These are phyloP conservation scores for Dromaius novaehollandiae DNA, from an alignment of 2,113 vertebrate genomes.

Conservation along the genomic window DNA sequence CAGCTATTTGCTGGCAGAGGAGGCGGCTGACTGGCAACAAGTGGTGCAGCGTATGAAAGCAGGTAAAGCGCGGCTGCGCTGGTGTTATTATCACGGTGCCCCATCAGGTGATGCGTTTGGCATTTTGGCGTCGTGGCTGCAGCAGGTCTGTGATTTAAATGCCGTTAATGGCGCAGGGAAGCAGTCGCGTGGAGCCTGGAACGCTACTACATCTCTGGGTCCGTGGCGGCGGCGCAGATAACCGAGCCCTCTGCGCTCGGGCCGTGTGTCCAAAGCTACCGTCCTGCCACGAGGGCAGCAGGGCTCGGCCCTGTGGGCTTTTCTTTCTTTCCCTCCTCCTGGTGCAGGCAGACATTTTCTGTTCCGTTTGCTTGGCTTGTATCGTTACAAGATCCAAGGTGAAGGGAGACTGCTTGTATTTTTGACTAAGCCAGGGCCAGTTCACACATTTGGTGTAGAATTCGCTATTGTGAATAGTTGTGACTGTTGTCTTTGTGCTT, in stretches of 20 bases:
- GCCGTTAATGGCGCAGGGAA: slow-evolving; percentile 71
- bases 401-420: background rate
- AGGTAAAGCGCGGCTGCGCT: slow-evolving; percentile 44
- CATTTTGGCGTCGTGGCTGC: slow-evolving; percentile 73
- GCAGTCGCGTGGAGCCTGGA: slow-evolving; percentile 33
- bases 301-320: background rate
- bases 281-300: slow-evolving; percentile 13
- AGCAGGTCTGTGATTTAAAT: slow-evolving; percentile 84
- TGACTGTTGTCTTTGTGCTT: slow-evolving; percentile 32
- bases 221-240: slow-evolving; percentile 46
- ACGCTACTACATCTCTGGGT: slow-evolving; percentile 23
- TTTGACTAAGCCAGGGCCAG: background rate
- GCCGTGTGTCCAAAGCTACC: slow-evolving; percentile 14
- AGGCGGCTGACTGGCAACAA: slow-evolving; percentile 51
- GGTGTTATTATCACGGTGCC: slow-evolving; percentile 69
- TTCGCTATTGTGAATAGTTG: background rate
- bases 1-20: slow-evolving; percentile 11
- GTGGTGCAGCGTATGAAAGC: slow-evolving; percentile 51
- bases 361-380: slow-evolving; percentile 7
- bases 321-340: background rate
- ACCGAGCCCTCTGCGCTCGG: slow-evolving; percentile 63
- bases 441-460: slow-evolving; percentile 32
- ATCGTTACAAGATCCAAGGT: background rate
- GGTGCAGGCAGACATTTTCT: slow-evolving; percentile 47
- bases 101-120: slow-evolving; percentile 65